Evolutionary conservation across 23 tunicate species (phyloP).

Genomic region (Clavelina lepadiformis): DNA sequence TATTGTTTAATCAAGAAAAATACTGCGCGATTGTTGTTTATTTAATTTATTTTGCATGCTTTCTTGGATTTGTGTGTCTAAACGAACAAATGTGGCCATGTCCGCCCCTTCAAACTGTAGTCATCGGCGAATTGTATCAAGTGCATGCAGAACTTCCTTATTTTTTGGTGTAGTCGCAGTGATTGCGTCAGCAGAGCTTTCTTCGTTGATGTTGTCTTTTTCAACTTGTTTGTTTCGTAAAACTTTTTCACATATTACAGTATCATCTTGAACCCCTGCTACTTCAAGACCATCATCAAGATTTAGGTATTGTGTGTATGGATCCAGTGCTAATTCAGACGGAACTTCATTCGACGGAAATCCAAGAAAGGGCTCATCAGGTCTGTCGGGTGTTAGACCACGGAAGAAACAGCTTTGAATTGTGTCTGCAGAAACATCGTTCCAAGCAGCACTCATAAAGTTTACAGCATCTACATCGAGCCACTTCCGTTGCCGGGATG

Average conservation of each 20-base stretch:
- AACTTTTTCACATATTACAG: constrained; percentile 11
- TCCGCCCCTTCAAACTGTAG: constrained; percentile 14
- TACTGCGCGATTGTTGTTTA: constrained; percentile 17
- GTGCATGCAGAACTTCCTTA: constrained; percentile 10
- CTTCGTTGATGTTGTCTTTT: constrained; percentile 3
- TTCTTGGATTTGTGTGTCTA: constrained; percentile 7
- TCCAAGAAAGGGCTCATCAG: constrained; percentile 29
- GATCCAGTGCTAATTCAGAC: constrained; percentile 8
- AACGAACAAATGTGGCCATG: constrained; percentile 4
- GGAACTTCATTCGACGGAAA: constrained; percentile 27
- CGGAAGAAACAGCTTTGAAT: constrained; percentile 20
- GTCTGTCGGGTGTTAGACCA: constrained; percentile 17
- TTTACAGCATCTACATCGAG: constrained; percentile 1
- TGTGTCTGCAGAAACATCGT: constrained; percentile 11
- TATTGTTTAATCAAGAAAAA: not conserved
- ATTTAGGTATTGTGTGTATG: constrained; percentile 15
- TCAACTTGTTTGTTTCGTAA: constrained; percentile 13
- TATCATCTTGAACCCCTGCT: constrained; percentile 16
- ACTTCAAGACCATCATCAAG: constrained; percentile 10
- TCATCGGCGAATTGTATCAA: constrained; percentile 23
- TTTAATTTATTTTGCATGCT: constrained; percentile 13
- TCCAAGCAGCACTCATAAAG: not conserved
- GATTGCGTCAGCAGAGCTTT: constrained; percentile 7
- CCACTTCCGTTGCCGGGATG: not conserved
- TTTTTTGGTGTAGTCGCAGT: constrained; percentile 12